Evolutionary conservation across 1,140 invertebrate genomes (phyloP).

Genomic region (Pentalonia nigronervosa): DNA sequence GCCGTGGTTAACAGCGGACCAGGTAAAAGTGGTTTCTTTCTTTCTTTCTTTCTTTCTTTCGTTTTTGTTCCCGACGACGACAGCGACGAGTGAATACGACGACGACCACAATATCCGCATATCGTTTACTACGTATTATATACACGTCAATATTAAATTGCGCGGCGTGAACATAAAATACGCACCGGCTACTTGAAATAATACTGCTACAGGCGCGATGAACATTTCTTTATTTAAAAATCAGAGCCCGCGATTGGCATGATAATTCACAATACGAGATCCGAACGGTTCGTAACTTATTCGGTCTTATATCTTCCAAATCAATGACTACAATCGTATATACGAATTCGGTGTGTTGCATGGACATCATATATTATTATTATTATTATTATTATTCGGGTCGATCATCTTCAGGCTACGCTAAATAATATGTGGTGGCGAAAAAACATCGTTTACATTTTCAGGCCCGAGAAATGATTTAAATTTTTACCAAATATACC

Average conservation of each 20-base stretch:
- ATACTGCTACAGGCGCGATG: neutral
- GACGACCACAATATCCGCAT: neutral
- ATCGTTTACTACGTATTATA: neutral
- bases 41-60: neutral
- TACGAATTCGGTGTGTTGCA: too few species aligned
- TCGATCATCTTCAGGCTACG: neutral
- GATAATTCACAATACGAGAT: neutral
- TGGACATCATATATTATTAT: neutral
- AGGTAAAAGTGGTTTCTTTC: conserved; percentile 56
- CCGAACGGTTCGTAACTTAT: neutral
- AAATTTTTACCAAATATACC: neutral
- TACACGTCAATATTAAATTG: neutral
- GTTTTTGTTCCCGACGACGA: neutral
- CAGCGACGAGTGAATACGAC: neutral
- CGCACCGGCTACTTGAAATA: neutral
- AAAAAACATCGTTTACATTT: neutral
- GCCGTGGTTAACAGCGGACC: conserved; percentile 9
- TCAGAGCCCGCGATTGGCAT: neutral
- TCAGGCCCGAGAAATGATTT: neutral
- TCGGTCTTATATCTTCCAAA: neutral
- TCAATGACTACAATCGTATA: neutral
- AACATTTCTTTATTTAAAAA: neutral
- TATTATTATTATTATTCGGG: too few species aligned
- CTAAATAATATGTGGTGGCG: neutral
- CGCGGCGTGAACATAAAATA: neutral